Evolutionary conservation across 2,888 invertebrate genomes (phyloP).

Genomic region (Drosophila anomelani): DNA sequence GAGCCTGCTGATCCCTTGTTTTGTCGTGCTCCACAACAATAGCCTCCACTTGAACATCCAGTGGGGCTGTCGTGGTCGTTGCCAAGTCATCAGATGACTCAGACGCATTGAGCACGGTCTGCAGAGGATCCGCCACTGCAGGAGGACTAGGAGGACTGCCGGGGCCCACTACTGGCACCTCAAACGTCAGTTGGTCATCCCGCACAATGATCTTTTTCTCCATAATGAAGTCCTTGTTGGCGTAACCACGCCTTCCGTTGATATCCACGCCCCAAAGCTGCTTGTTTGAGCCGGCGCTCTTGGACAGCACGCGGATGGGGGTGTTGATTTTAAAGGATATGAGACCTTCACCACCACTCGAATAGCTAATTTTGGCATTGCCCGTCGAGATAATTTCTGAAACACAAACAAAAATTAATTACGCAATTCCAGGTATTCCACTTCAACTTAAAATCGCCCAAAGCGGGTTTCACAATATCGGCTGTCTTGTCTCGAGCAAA

Average conservation of each 20-base stretch:
- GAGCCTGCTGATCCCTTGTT: conserved; percentile 18
- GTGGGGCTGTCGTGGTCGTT: conserved; percentile 65
- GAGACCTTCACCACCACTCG: conserved; percentile 86
- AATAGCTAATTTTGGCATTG: conserved; percentile 86
- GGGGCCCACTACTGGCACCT: conserved; percentile 81
- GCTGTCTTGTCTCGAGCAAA: conserved; percentile 1
- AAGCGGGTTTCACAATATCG: conserved; percentile 11
- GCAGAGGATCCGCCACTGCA: conserved; percentile 1
- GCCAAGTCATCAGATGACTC: conserved; percentile 57
- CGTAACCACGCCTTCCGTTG: conserved; percentile 89
- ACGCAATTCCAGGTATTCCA: conserved; percentile 6
- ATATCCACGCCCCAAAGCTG: conserved; percentile 89
- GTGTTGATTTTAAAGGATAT: conserved; percentile 87
- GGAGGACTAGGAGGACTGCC: conserved; percentile 18
- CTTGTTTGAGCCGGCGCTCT: conserved; percentile 87
- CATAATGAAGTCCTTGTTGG: conserved; percentile 86
- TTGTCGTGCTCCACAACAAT: conserved; percentile 73
- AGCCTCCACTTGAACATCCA: conserved; percentile 77
- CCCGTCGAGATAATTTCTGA: conserved; percentile 85
- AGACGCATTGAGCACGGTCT: conserved; percentile 56
- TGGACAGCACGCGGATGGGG: conserved; percentile 88
- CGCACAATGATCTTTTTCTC: conserved; percentile 87
- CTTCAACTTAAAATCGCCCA: not conserved
- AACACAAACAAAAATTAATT: conserved; percentile 17
- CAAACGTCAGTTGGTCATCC: conserved; percentile 77